Percentiles rank a stretch among this genome's conserved stretches.
phyloP scores from a whole-genome alignment of 2,888 invertebrate species.

The Eupithecia vulgata region DNA sequence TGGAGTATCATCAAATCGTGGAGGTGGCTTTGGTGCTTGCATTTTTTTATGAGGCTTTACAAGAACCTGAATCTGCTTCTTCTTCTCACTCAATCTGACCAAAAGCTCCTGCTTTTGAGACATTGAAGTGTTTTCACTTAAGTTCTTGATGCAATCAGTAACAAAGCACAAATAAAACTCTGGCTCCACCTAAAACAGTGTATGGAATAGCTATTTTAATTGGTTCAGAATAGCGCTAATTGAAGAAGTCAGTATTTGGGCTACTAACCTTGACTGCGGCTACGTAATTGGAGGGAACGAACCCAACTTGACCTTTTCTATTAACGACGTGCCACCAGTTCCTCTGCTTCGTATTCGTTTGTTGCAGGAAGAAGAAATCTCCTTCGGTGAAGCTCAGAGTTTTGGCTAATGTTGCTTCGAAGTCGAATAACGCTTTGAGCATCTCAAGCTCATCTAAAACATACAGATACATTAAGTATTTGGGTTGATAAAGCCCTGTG shows the following conservation, averaged over 20 bases:
- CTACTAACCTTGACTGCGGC: constrained; percentile 88
- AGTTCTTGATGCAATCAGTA: constrained; percentile 86
- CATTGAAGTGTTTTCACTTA: constrained; percentile 72
- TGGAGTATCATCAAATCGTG: constrained; percentile 73
- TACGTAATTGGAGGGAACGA: constrained; percentile 94
- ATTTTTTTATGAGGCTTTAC: constrained; percentile 68
- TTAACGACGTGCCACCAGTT: constrained; percentile 96
- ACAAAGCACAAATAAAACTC: constrained; percentile 89
- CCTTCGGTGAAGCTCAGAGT: constrained; percentile 92
- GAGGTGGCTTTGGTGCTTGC: constrained; percentile 76
- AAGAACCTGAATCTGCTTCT: constrained; percentile 80
- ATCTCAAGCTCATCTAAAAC: constrained; percentile 88
- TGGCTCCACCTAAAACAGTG: constrained; percentile 84
- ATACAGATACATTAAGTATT: constrained; percentile 44
- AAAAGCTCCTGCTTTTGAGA: constrained; percentile 86
- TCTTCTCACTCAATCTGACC: constrained; percentile 86
- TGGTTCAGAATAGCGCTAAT: constrained; percentile 38
- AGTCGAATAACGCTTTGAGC: constrained; percentile 92
- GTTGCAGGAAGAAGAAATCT: constrained; percentile 91
- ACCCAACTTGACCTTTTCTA: constrained; percentile 91
- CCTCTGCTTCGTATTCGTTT: constrained; percentile 90
- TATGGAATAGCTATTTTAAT: constrained; percentile 16
- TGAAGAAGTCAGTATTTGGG: constrained; percentile 40
- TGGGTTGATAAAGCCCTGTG: constrained; percentile 19
- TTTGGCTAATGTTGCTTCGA: constrained; percentile 92